Percentiles rank a stretch among this genome's conserved stretches.
These are phyloP conservation scores for Lophius americanus DNA, from an alignment of 2,797 vertebrate genomes.

Conservation along the genomic window DNA sequence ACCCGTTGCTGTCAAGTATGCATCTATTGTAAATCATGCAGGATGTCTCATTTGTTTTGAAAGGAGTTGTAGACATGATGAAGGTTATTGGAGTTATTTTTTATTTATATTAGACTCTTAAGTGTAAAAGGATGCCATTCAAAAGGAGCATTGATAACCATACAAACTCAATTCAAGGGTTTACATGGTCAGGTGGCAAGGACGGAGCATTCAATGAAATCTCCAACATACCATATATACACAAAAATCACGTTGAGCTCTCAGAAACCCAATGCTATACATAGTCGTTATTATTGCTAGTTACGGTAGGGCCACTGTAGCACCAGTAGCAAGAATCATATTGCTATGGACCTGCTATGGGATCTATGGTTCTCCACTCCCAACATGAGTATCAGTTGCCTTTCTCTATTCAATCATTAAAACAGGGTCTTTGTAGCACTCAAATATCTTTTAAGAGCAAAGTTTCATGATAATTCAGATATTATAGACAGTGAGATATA, in stretches of 20 bases:
- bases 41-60: conserved; percentile 14
- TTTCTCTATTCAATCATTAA: conserved; percentile 65
- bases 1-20: conserved; percentile 59
- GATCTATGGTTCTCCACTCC: conserved; percentile 73
- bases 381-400: conserved; percentile 57
- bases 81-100: conserved; percentile 80
- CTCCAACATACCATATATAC: conserved; percentile 79
- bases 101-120: conserved; percentile 86
- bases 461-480: conserved; percentile 80
- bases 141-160: conserved; percentile 87
- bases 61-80: conserved; percentile 37
- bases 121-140: conserved; percentile 89
- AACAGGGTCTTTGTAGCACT: conserved; percentile 56
- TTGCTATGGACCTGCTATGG: conserved; percentile 79
- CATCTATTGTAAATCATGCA: background rate
- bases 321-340: conserved; percentile 77
- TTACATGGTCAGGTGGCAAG: conserved; percentile 77
- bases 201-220: conserved; percentile 74
- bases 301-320: conserved; percentile 81
- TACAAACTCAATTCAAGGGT: conserved; percentile 84
- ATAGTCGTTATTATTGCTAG: conserved; percentile 82
- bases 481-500: conserved; percentile 83
- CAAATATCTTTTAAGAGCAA: conserved; percentile 51
- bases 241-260: conserved; percentile 76
- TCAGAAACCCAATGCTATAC: conserved; percentile 78